Conservation (phyloP, 2,113 vertebrate species). For the Recurvirostra avosetta region DNA sequence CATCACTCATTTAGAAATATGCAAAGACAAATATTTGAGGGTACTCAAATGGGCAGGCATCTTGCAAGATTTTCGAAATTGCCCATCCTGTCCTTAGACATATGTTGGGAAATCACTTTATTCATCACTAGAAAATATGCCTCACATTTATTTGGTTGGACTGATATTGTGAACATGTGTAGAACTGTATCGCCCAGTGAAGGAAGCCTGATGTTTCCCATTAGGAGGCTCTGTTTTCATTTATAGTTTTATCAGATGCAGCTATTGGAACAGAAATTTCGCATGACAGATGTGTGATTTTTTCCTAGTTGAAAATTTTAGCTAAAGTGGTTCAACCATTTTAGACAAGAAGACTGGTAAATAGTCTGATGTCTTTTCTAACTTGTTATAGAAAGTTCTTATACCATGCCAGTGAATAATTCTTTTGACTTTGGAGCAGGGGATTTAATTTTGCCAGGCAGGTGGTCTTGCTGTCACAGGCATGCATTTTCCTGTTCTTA, state of each 20-base stretch:
- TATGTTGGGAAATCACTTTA: not conserved
- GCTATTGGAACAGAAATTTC: not conserved
- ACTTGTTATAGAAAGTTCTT: not conserved
- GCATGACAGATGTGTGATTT: not conserved
- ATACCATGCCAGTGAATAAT: not conserved
- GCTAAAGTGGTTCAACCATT: not conserved
- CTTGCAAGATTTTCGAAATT: not conserved
- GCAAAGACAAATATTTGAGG: not conserved
- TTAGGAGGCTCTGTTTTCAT: not conserved
- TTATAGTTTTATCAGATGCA: conserved; percentile 1
- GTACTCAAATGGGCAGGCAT: not conserved
- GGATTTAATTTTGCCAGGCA: not conserved
- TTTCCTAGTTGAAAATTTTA: not conserved
- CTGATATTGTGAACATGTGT: not conserved
- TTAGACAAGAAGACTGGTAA: not conserved
- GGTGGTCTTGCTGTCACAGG: not conserved
- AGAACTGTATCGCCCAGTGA: not conserved
- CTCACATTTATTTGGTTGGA: not conserved
- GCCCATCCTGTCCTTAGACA: not conserved
- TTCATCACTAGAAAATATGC: not conserved
- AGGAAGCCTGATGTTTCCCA: not conserved
- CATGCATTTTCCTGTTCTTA: not conserved
- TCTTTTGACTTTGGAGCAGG: not conserved
- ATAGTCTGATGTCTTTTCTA: not conserved
- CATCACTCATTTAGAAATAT: not conserved